Conservation (phyloP, 2,797 vertebrate genomes). For the Crenuchus spilurus region DNA sequence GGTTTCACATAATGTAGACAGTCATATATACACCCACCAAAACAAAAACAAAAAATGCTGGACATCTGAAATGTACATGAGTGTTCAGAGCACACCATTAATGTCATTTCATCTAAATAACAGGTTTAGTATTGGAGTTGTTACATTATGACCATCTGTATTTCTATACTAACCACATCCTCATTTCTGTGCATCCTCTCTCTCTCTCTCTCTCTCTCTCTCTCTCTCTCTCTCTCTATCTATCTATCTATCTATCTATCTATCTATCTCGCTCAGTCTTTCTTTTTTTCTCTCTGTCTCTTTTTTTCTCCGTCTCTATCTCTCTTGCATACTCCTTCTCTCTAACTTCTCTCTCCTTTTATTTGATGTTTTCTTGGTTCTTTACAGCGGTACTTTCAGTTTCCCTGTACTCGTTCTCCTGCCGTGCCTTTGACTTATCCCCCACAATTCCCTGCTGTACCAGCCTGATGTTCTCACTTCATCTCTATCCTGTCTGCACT, state of each 20-base stretch:
- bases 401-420: constrained; percentile 46
- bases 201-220: background rate
- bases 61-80: no score
- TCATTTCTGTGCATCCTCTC: background rate
- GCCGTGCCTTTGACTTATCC: constrained; percentile 47
- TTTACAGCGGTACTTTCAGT: constrained; percentile 40
- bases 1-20: no score
- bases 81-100: no score
- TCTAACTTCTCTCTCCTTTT: constrained; percentile 20
- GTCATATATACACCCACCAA: no score
- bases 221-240: background rate
- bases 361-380: background rate
- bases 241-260: background rate
- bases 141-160: no score
- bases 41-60: no score
- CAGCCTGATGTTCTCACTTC: constrained; percentile 53
- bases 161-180: no score
- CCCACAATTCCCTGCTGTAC: constrained; percentile 45
- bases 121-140: no score
- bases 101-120: no score
- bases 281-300: background rate
- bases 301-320: background rate
- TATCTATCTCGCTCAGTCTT: background rate
- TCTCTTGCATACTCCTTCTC: background rate
- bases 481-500: constrained; percentile 48